These are phyloP conservation scores for Ailurus styani DNA, from an alignment of 2,113 vertebrate species.

Conservation along the genomic window DNA sequence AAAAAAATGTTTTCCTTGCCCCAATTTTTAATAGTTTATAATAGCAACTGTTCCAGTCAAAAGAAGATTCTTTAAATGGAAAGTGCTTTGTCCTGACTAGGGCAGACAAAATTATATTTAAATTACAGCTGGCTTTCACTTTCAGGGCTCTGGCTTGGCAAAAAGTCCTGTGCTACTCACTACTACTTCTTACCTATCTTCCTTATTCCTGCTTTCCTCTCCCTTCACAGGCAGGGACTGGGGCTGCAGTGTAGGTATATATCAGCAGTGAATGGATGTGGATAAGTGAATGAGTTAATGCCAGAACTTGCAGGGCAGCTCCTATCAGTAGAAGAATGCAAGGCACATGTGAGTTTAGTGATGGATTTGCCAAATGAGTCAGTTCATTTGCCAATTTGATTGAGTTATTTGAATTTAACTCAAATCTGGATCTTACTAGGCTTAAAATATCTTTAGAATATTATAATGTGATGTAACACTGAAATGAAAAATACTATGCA, in stretches of 20 bases:
- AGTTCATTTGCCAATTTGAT: background rate
- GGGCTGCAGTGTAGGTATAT: background rate
- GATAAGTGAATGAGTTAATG: no score
- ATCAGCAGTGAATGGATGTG: background rate
- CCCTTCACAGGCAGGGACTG: background rate
- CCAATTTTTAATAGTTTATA: background rate
- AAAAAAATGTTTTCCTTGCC: background rate
- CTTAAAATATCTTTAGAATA: slow-evolving; percentile 10
- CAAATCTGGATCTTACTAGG: background rate
- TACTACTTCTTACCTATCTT: background rate
- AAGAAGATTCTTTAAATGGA: background rate
- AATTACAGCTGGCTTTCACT: background rate
- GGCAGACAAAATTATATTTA: background rate
- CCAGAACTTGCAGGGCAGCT: background rate
- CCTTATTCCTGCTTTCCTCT: background rate
- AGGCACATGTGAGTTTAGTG: background rate
- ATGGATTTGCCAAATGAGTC: background rate
- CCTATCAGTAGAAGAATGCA: background rate
- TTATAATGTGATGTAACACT: background rate
- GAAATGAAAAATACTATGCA: background rate
- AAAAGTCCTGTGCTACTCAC: background rate
- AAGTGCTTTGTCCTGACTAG: background rate
- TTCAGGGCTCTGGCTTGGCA: background rate
- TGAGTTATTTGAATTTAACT: background rate
- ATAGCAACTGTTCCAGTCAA: background rate